These are phyloP conservation scores for Barbus barbus DNA, from an alignment of 2,113 vertebrate genomes.

Conservation along the genomic window DNA sequence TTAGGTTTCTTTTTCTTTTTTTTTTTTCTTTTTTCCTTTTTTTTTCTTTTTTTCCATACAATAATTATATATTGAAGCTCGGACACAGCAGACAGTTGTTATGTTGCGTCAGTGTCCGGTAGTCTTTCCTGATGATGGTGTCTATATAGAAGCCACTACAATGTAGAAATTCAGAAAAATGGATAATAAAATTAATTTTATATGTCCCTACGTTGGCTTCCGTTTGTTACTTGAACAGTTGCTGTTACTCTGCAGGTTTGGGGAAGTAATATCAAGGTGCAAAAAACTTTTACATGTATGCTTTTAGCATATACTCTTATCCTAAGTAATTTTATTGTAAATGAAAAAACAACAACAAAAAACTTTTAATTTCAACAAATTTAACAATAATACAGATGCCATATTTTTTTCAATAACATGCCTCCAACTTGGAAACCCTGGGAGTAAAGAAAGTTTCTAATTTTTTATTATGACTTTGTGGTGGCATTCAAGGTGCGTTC, in stretches of 20 bases:
- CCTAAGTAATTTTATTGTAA: not conserved
- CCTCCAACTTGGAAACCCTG: too few species aligned
- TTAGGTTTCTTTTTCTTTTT: slow-evolving; percentile 45
- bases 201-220: slow-evolving; percentile 66
- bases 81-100: slow-evolving; percentile 46
- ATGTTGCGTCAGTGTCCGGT: slow-evolving; percentile 52
- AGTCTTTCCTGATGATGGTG: slow-evolving; percentile 58
- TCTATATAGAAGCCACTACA: slow-evolving; percentile 65
- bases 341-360: too few species aligned
- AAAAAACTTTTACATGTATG: not conserved
- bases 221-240: not conserved
- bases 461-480: too few species aligned
- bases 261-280: not conserved
- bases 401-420: too few species aligned
- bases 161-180: slow-evolving; percentile 66
- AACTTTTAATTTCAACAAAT: not conserved
- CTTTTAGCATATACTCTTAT: not conserved
- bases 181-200: slow-evolving; percentile 76
- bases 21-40: too few species aligned
- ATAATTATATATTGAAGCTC: slow-evolving; percentile 61
- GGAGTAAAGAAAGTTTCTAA: too few species aligned
- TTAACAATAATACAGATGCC: not conserved
- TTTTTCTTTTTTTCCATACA: slow-evolving; percentile 50
- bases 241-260: not conserved
- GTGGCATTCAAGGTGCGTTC: too few species aligned